Conservation (phyloP, 1,140 invertebrate genomes). For the Rhagoletis pomonella region DNA sequence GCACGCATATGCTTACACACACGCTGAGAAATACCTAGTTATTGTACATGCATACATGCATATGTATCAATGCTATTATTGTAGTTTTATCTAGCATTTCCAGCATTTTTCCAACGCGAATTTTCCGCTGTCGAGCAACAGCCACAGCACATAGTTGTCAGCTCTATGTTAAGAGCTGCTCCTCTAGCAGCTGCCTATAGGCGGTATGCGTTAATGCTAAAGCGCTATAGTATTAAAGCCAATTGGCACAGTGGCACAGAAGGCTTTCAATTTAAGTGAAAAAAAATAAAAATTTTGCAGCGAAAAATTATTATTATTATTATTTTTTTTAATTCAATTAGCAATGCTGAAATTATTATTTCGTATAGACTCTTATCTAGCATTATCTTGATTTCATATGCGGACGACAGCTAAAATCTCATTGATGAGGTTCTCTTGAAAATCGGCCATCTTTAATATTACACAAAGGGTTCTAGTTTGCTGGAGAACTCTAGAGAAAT, state of each 20-base stretch:
- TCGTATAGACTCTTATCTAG: no score
- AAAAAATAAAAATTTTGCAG: no score
- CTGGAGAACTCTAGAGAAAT: no score
- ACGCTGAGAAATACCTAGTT: neutral
- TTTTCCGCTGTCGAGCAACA: conserved; percentile 30
- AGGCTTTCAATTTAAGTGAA: neutral
- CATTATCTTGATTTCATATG: no score
- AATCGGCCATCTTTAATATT: no score
- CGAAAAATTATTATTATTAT: no score
- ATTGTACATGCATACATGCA: neutral
- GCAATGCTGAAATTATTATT: no score
- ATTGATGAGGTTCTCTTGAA: no score
- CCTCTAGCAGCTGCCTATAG: neutral
- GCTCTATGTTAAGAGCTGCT: neutral
- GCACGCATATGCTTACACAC: neutral
- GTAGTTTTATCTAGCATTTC: neutral
- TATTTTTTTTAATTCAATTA: no score
- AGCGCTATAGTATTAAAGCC: neutral
- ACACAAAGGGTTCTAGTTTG: no score
- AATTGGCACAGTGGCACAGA: neutral
- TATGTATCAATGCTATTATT: neutral
- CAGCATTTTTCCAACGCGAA: conserved; percentile 17
- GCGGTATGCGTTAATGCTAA: neutral
- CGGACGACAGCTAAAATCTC: no score
- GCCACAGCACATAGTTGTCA: neutral